Evolutionary conservation across 2,113 vertebrate genomes (phyloP), one percentile per base, ranked within the genome.

Genomic region (Ameiurus melas): DNA sequence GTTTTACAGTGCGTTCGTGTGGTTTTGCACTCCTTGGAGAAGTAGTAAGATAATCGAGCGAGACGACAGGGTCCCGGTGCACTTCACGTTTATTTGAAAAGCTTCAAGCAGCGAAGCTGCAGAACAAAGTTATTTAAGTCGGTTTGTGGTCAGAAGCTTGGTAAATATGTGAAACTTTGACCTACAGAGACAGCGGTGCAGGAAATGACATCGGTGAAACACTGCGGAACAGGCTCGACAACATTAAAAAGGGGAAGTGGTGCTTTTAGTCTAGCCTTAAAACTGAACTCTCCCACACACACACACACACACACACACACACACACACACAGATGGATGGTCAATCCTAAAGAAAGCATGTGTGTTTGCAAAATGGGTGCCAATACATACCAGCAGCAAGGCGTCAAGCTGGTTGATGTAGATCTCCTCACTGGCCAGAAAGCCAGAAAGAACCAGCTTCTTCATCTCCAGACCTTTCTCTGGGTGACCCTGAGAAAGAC

Each of bases 391-490:
- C 97, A 99, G 93, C 85, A 99, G 91, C 85, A 99, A 93, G 9
- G 98, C 98, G 89, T 99, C 98, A 91, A 99, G 94, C 92, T 99
- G 98, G 94, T 99, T 99, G 87, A 99, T 98, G 94, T 99, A 99
- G 95, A 99, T 99, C 94, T 99, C 98, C 92, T 99, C 98, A 0
- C 98, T 99, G 94, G 98, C 97, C 94, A 99, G 91, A 93, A 99
- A 98, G 43, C 98, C 98, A 0, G 98, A 99, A 25, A 99, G 96
- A 83, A 99, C 98, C 94, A 99, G 92, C 90, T 98, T 99, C 93
- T 98, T 96, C 98, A 99, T 99, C 94, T 99, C 97, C 95, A 99
- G 94, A 39, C 98, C 97, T 90, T 99, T 99, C 82, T 98, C 97
- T 1, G 94, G 93, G n/a, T 98, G 96, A 0, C 97, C 97, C 98